These are phyloP conservation scores for Chesias legatella DNA, from an alignment of 2,888 invertebrate genomes.

Conservation along the genomic window DNA sequence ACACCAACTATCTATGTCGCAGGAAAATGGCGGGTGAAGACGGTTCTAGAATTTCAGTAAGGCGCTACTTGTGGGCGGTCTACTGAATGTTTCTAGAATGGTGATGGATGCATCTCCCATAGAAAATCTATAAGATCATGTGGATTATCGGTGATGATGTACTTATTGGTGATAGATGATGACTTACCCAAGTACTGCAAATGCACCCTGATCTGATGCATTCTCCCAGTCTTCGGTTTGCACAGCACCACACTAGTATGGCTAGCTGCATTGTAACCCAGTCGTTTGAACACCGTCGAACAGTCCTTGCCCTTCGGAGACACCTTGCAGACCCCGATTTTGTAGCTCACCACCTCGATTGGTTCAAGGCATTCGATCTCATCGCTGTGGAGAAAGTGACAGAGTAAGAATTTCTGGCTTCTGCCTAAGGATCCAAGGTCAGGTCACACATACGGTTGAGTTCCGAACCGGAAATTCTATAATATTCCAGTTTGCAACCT, in stretches of 20 bases:
- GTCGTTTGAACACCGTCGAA: slow-evolving; percentile 92
- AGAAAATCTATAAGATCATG: no score
- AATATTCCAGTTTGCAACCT: no score
- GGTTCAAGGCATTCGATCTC: slow-evolving; percentile 93
- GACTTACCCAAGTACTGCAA: slow-evolving; percentile 95
- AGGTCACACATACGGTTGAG: no score
- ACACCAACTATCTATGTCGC: no score
- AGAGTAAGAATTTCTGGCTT: background rate
- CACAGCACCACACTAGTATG: slow-evolving; percentile 96
- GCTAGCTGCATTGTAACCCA: slow-evolving; percentile 93
- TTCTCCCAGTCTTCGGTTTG: slow-evolving; percentile 96
- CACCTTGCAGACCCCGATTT: slow-evolving; percentile 97
- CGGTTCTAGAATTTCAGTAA: no score
- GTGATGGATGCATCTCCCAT: no score
- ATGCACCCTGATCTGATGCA: slow-evolving; percentile 99
- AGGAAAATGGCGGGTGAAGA: no score
- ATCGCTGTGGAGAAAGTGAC: slow-evolving; percentile 76
- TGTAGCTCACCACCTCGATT: slow-evolving; percentile 95
- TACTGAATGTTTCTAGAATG: no score
- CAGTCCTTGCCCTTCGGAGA: slow-evolving; percentile 96
- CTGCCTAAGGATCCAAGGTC: no score
- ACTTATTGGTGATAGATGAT: no score
- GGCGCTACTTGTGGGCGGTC: no score
- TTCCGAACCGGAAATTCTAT: no score
- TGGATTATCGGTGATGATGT: background rate